Evolutionary conservation across 1,140 invertebrate species (phyloP).

Genomic region (Drosophila ambigua): DNA sequence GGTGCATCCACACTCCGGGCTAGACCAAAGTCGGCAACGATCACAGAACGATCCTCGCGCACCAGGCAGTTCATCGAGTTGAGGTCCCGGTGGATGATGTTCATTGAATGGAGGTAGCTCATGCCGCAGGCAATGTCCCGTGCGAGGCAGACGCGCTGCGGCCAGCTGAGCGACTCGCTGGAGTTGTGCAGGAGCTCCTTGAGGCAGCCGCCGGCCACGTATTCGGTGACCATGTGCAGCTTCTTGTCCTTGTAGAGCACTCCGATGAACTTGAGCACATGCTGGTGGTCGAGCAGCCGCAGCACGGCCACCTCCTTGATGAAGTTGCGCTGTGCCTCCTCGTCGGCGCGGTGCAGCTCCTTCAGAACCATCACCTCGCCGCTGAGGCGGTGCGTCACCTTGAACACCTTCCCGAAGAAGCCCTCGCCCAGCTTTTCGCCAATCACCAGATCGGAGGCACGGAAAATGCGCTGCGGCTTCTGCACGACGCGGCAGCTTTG

Average conservation of each 20-base stretch:
- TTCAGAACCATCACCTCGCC: slow-evolving; percentile 98
- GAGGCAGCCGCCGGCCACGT: slow-evolving; percentile 94
- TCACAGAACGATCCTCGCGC: slow-evolving; percentile 94
- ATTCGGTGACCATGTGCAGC: slow-evolving; percentile 96
- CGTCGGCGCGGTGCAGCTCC: slow-evolving; percentile 96
- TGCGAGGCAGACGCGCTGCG: slow-evolving; percentile 92
- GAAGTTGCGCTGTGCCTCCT: slow-evolving; percentile 96
- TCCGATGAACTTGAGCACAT: slow-evolving; percentile 96
- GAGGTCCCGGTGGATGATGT: slow-evolving; percentile 97
- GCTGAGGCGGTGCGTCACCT: slow-evolving; percentile 95
- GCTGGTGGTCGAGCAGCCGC: slow-evolving; percentile 93
- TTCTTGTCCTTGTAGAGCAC: slow-evolving; percentile 97
- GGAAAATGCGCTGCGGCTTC: slow-evolving; percentile 90
- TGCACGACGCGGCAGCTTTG: slow-evolving; percentile 94
- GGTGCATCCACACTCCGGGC: slow-evolving; percentile 92
- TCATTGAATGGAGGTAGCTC: slow-evolving; percentile 96
- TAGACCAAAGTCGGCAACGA: slow-evolving; percentile 97
- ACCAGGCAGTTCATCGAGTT: slow-evolving; percentile 98
- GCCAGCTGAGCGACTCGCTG: slow-evolving; percentile 89
- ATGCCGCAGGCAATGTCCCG: slow-evolving; percentile 96
- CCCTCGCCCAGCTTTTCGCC: slow-evolving; percentile 96
- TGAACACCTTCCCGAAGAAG: slow-evolving; percentile 96
- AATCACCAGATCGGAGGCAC: slow-evolving; percentile 93
- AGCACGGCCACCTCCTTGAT: slow-evolving; percentile 97
- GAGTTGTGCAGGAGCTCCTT: slow-evolving; percentile 90